phyloP scores from a whole-genome alignment of 2,888 invertebrate species.

The Dioctria linearis region DNA sequence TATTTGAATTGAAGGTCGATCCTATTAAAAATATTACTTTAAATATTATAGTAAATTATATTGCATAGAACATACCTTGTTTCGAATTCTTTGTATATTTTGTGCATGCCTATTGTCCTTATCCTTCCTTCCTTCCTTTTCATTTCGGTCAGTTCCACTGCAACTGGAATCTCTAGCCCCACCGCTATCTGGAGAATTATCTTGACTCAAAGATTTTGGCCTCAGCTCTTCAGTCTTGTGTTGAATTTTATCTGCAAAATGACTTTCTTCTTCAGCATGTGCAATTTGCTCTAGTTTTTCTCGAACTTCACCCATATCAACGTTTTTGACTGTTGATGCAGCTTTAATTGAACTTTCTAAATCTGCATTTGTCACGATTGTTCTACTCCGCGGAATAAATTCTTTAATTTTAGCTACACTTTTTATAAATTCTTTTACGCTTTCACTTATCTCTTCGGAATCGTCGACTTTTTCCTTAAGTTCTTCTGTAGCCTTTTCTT shows the following conservation, averaged over 20 bases:
- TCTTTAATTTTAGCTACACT: conserved; percentile 61
- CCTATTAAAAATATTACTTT: conserved; percentile 72
- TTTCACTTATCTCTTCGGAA: conserved; percentile 60
- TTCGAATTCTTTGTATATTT: conserved; percentile 65
- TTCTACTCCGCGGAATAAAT: conserved; percentile 59
- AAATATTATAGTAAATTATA: not conserved
- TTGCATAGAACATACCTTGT: conserved; percentile 64
- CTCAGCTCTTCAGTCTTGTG: not conserved
- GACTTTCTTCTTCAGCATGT: conserved; percentile 53
- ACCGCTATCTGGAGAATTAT: conserved; percentile 56
- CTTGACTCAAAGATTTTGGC: conserved; percentile 47
- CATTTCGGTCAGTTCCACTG: conserved; percentile 47
- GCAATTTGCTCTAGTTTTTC: conserved; percentile 59
- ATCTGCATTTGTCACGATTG: conserved; percentile 26
- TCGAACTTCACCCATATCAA: conserved; percentile 55
- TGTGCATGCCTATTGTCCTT: conserved; percentile 30
- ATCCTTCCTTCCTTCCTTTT: conserved; percentile 17
- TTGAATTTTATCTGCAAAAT: not conserved
- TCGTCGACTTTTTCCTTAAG: conserved; percentile 44
- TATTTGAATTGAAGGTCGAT: conserved; percentile 90
- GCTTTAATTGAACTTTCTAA: conserved; percentile 44
- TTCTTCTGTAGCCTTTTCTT: conserved; percentile 10
- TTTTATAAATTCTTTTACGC: conserved; percentile 63
- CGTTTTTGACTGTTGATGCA: conserved; percentile 54
- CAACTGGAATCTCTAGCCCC: conserved; percentile 56